Evolutionary conservation across 2,888 invertebrate species (phyloP), one percentile per base, ranked within the genome.

Genomic region (Latheticus oryzae): DNA sequence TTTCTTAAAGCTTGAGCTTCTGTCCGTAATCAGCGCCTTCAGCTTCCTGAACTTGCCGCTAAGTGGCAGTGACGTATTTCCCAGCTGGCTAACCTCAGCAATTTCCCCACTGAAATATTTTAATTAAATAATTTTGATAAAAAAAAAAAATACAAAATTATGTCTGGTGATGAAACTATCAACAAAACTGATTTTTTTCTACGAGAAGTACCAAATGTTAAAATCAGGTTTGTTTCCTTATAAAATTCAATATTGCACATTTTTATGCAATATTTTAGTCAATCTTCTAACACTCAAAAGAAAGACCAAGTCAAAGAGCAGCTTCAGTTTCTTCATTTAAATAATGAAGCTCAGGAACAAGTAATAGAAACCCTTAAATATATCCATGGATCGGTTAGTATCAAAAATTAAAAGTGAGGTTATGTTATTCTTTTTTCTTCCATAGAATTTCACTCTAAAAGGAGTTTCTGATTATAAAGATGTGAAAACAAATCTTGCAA

Each of bases 281-380:
- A 53, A 48, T 37, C 21, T 47, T 26, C 37, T 5, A 12, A 38
- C 2, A 32, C 23, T 11, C 26, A 12, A 8, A 42, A 43, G 28
- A 38, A 51, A 55, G 58, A 63, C 38, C 81, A 81, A 3, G 82
- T 88, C 1, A 90, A 88, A 76, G 88, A 90, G 59, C 90, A 91
- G 78, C 80, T 92, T 78, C 90, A 91, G 70, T 87, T 87, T 3
- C 77, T 92, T 33, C 82, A 86, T 3, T 77, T 92, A 12, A 84
- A 82, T 38, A 83, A 88, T 16, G 85, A 87, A 66, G 85, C 88
- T 1, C 89, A 91, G 72, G 87, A 87, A 71, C 81, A 86, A 67
- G 84, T 91, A 24, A 83, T 90, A 78, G 89, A 91, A 61, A 90
- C 91, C 1, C 76, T 92, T 42, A 85, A 86, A 60, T 84, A 84